Evolutionary conservation across 2,888 invertebrate genomes (phyloP).

Genomic region (Parelbella ahira): DNA sequence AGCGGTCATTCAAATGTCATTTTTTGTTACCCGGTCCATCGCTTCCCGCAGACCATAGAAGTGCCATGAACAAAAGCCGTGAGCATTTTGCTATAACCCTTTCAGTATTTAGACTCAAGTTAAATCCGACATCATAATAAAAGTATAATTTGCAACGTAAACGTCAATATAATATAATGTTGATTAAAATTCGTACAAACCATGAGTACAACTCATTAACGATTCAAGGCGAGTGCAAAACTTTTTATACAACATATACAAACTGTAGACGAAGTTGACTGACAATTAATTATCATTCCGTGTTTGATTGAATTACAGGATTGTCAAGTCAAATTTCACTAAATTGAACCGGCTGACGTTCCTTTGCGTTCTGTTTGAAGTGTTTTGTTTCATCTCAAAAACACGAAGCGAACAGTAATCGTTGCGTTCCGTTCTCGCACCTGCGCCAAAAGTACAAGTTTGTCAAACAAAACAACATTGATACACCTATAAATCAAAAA

Average conservation of each 20-base stretch:
- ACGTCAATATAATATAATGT: too few species aligned
- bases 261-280: constrained; percentile 9
- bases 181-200: background rate
- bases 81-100: too few species aligned
- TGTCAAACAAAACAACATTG: constrained; percentile 8
- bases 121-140: too few species aligned
- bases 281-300: constrained; percentile 12
- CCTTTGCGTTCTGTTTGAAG: constrained; percentile 3
- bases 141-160: too few species aligned
- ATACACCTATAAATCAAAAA: constrained; percentile 11
- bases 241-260: constrained; percentile 12
- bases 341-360: constrained; percentile 5
- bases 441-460: constrained; percentile 2
- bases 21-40: too few species aligned
- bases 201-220: constrained; percentile 3
- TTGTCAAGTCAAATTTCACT: constrained; percentile 15
- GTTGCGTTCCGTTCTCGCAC: background rate
- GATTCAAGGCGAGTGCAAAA: constrained; percentile 12
- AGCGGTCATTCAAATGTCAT: too few species aligned
- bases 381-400: constrained; percentile 3
- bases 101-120: too few species aligned
- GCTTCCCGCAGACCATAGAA: too few species aligned
- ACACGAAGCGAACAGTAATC: constrained; percentile 10
- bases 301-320: constrained; percentile 16
- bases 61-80: too few species aligned